A percentile compares a stretch with the other conserved stretches of the same genome.
Conservation (phyloP, 2,113 vertebrate genomes). For the Sus scrofa region T2T-Sscrofa CM000816.6:106270001-106270500, state of each 20-base stretch:
- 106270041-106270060: constrained; percentile 28
- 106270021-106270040: constrained; percentile 47
- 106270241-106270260: not conserved
- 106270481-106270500: not conserved
- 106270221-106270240: constrained; percentile 14
- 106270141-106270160: constrained; percentile 45
- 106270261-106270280: not conserved
- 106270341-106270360: not conserved
- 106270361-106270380: not conserved
- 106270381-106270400: not conserved
- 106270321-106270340: not conserved
- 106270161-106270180: constrained; percentile 36
- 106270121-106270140: constrained; percentile 60
- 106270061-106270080: constrained; percentile 22
- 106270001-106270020: constrained; percentile 28
- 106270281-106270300: not conserved
- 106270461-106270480: not conserved
- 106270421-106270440: not conserved
- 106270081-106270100: constrained; percentile 17
- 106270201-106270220: constrained; percentile 38
- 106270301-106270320: not conserved
- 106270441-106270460: not conserved
- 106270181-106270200: constrained; percentile 46
- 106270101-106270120: constrained; percentile 14
- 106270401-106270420: accelerated